Base-by-base conservation (phyloP, 2,888 invertebrate genomes). In the Helicoverpa assulta region DNA sequence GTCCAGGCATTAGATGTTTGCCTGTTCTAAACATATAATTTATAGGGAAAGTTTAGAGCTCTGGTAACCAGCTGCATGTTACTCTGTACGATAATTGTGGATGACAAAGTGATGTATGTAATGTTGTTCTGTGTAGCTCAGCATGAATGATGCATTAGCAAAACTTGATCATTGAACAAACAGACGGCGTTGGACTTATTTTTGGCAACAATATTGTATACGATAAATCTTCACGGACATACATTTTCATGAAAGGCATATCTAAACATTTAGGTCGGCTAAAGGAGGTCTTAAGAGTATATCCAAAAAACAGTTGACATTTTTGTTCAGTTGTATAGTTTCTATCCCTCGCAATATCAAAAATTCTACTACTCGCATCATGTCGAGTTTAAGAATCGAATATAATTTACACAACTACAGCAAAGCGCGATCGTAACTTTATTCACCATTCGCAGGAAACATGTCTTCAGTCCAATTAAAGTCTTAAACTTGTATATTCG, bases 401-500 rank as follows among this genome's bases (percentile, higher is more conserved):
- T 59, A 18, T 37, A 37, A 19, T 53, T 33, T 3, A n/a, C 60
- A 70, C 8, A 57, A 57, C 18, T 57, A 26, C 14, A 51, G 12
- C 12, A 21, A 40, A 63, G 10, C 10, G 19, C 43, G 18, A 53
- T 29, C n/a, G 26, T 62, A 73, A 77, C 18, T 70, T 55, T 50
- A 57, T 47, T 47, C 54, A 68, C 62, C 54, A 40, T 40, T 73
- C 53, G 65, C 76, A 55, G 58, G 65, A 76, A 67, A 80, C 55
- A 79, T 67, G 29, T 72, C 62, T 57, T 37, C 67, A 70, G 59
- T 55, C 65, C 54, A 73, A 67, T 82, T 77, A 70, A 57, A 58
- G 52, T 66, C 7, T 43, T 5, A 51, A 78, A 73, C 59, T 70
- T 76, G n/a, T 40, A 55, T 53, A 60, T 61, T 77, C 57, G 73